Base-by-base conservation (phyloP, 2,113 vertebrate species). In the Gracilinanus agilis region DNA sequence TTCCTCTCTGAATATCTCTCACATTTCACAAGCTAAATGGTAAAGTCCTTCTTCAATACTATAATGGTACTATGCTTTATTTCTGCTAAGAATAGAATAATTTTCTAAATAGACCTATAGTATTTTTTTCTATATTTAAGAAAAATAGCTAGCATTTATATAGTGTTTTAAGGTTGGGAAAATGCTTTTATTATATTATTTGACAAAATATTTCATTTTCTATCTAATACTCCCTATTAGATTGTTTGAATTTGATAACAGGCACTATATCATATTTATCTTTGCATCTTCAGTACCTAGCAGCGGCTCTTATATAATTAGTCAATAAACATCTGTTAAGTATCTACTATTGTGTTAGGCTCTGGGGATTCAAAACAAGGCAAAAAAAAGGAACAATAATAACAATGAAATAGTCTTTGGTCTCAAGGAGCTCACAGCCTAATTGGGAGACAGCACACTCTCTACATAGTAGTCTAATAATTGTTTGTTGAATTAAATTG, bases 401-500 rank as follows among this genome's bases (percentile, higher is more conserved):
- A 83, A 40, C 61, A 75, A 75, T 19, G 2, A n/a, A n/a, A 67
- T 2, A 40, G n/a, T 40, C 67, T 16, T 83, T 40, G 67, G 16
- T 83, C 19, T 83, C n/a, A 83, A 40, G n/a, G n/a, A 21, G n/a
- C n/a, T 40, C 67, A 83, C 19, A 40, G 67, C n/a, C 16, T 40
- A 40, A 23, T 40, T 16, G 67, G 7, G 6, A 83, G 6, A 40
- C 67, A 83, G 7, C 0, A 83, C 8, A 6, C 67, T 9, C 1
- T 83, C 67, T 83, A 49, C 49, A 49, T 49, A 40, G 5, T 40
- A 40, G n/a, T 6, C n/a, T 83, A 83, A 40, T n/a, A 83, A 67
- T 67, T 67, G 11, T 83, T 83, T 83, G n/a, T 83, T 83, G n/a
- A 83, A 83, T 75, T 75, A 75, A 75, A 75, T 83, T 83, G 67